A percentile compares a stretch with the other conserved stretches of the same genome.
These are phyloP conservation scores for Pandemis cinnamomeana DNA, from an alignment of 2,888 invertebrate genomes.

Conservation along the genomic window DNA sequence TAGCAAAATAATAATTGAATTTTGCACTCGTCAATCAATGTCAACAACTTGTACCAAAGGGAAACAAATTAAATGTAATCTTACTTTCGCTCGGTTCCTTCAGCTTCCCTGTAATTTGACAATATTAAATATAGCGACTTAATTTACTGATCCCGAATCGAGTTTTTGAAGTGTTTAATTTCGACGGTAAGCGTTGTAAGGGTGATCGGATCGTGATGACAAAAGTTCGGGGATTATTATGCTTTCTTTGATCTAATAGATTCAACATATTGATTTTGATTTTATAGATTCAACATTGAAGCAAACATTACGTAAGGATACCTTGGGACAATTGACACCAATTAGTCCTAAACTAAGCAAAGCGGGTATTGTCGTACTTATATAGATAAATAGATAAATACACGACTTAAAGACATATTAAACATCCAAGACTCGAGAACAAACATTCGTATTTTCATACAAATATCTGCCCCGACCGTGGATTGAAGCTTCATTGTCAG, in stretches of 20 bases:
- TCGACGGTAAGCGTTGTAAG: not conserved
- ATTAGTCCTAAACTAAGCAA: too few species aligned
- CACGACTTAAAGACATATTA: too few species aligned
- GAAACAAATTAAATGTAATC: constrained; percentile 58
- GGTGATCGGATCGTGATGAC: not conserved
- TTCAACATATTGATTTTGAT: not conserved
- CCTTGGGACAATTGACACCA: too few species aligned
- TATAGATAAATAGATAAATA: too few species aligned
- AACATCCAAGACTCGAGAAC: too few species aligned
- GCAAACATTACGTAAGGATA: too few species aligned
- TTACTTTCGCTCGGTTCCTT: constrained; percentile 56
- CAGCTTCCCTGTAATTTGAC: constrained; percentile 31
- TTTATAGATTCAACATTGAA: too few species aligned
- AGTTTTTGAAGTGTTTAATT: constrained; percentile 24
- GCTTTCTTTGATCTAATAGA: not conserved
- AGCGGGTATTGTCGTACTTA: too few species aligned
- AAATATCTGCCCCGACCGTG: too few species aligned
- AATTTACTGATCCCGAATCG: constrained; percentile 22
- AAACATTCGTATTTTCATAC: too few species aligned
- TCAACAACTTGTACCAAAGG: constrained; percentile 46
- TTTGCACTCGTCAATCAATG: constrained; percentile 61
- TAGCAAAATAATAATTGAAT: constrained; percentile 65
- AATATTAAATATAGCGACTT: constrained; percentile 10
- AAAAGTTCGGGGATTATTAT: not conserved
- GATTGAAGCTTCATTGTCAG: too few species aligned